Base-by-base conservation (phyloP, 2,113 vertebrate species). In the Lepisosteus oculatus region DNA sequence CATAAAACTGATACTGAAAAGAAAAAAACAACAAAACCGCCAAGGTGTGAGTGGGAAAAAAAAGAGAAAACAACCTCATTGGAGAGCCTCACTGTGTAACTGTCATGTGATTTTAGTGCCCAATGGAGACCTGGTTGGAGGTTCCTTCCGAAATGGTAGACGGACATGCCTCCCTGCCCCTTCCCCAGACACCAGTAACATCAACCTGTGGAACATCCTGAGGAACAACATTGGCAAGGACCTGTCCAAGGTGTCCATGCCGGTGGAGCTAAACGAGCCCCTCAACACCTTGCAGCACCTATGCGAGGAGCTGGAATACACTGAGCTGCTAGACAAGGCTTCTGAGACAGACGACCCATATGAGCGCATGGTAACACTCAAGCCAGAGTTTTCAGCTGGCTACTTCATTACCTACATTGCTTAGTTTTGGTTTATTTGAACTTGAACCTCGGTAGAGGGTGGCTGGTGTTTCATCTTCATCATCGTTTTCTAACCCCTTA, bases 191-290 rank as follows among this genome's bases (percentile, higher is more conserved):
- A 96, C 92, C 82, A 96, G 95, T 92, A 98, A 97, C 87, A 96
- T 99, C 85, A 99, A 99, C 87, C 89, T 99, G 75, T 99, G 97
- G 97, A 99, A 99, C 89, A 98, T 99, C 87, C 87, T 99, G 85
- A 95, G 96, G 72, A 99, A 99, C 89, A 99, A 99, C 88, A 99
- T 99, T 45, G 97, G 97, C 55, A 99, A 99, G 81, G 97, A 99
- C 78, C 85, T 99, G 75, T 99, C 97, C 72, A 99, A 99, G 89
- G 97, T 99, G 78, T 97, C 97, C 44, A 99, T 99, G 97, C 97
- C 97, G 0, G 97, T 99, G 86, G 97, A 99, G 83, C 91, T 99
- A 55, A 99, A 99, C 3, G 97, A 99, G 78, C 97, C 97, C 0
- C 95, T 99, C 72, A 99, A 99, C 84, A 98, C 97, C 2, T 93